Conservation (phyloP, 2,888 invertebrate genomes). For the Busseola fusca region DNA sequence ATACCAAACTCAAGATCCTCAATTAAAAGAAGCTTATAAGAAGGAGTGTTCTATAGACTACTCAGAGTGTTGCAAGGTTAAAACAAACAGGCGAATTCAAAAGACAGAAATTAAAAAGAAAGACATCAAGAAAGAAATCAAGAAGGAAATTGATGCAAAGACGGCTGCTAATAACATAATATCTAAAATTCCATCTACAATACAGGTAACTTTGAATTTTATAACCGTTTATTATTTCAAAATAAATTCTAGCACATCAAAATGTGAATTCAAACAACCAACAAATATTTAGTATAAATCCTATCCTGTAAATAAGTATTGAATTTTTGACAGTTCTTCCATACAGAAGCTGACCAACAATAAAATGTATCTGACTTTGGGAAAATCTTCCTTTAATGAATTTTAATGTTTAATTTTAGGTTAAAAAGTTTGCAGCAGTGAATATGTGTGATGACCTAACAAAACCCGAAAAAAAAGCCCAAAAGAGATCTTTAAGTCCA, state of each 20-base stretch:
- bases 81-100: conserved; percentile 68
- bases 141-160: conserved; percentile 61
- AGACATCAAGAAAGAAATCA: conserved; percentile 65
- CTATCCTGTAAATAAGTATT: background rate
- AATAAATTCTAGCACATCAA: background rate
- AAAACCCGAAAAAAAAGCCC: conserved; percentile 75
- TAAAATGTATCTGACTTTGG: background rate
- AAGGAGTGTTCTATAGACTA: conserved; percentile 77
- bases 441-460: conserved; percentile 69
- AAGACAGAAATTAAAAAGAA: conserved; percentile 69
- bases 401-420: conserved; percentile 66
- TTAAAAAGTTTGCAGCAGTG: conserved; percentile 85
- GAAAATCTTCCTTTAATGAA: background rate
- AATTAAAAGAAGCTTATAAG: conserved; percentile 77
- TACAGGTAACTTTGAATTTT: conserved; percentile 73
- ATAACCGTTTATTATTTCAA: background rate
- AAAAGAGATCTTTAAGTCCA: conserved; percentile 79
- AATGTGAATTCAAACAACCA: background rate
- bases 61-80: conserved; percentile 81
- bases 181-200: conserved; percentile 80
- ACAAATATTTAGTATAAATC: background rate
- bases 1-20: conserved; percentile 78
- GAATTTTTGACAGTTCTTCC: background rate
- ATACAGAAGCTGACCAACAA: background rate
- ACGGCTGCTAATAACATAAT: conserved; percentile 64